These are phyloP conservation scores for Boloria selene DNA, from an alignment of 2,888 invertebrate genomes.

Conservation along the genomic window DNA sequence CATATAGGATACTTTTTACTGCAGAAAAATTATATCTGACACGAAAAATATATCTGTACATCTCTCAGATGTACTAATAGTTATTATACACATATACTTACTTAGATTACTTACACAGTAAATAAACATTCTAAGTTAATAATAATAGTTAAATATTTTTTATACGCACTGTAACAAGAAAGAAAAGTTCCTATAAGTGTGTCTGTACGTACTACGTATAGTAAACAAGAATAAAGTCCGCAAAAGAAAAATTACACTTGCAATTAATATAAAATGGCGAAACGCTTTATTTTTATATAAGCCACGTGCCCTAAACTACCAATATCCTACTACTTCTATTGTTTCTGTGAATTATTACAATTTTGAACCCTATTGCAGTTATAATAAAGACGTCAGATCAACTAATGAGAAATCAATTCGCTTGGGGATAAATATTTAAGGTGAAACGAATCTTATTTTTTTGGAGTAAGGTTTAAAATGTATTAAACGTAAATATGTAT, in stretches of 20 bases:
- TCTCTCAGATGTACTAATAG: too few species aligned
- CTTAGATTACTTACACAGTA: too few species aligned
- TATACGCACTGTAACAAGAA: too few species aligned
- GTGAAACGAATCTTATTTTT: neutral
- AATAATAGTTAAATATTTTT: too few species aligned
- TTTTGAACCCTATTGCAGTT: conserved; percentile 10
- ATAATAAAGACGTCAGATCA: conserved; percentile 16
- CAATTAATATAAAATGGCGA: conserved; percentile 27
- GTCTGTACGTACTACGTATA: too few species aligned
- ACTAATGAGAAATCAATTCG: conserved; percentile 9
- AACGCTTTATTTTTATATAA: conserved; percentile 40
- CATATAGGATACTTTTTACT: too few species aligned
- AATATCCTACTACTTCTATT: conserved; percentile 47
- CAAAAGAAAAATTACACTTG: neutral
- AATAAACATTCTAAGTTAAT: too few species aligned
- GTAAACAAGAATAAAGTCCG: neutral
- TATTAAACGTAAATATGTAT: neutral
- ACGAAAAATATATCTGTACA: too few species aligned
- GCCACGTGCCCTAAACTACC: conserved; percentile 53
- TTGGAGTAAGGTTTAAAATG: conserved; percentile 1
- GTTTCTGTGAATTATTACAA: conserved; percentile 1
- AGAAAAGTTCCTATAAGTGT: too few species aligned
- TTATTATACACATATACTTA: too few species aligned
- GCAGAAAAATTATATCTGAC: too few species aligned
- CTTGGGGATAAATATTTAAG: conserved; percentile 28